Percentiles rank a stretch among this genome's conserved stretches.
Evolutionary conservation across 2,888 invertebrate species (phyloP).

Genomic region (Orthonevra nobilis): DNA sequence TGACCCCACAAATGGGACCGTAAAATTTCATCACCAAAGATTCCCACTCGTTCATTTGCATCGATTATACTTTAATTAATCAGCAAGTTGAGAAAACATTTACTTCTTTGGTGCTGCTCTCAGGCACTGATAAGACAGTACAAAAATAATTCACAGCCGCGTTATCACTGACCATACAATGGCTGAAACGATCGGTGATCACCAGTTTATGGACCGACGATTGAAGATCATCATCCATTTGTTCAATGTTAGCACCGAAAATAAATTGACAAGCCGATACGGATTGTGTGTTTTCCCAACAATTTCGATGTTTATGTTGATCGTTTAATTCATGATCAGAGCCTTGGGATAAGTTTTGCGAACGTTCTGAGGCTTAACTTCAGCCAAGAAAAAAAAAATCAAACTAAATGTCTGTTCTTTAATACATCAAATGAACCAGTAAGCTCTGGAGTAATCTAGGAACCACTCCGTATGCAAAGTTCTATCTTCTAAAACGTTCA

Average conservation of each 20-base stretch:
- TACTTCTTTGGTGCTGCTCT: neutral
- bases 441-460: too few species aligned
- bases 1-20: slow-evolving; percentile 43
- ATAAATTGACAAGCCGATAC: too few species aligned
- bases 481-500: too few species aligned
- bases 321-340: too few species aligned
- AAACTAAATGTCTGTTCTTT: too few species aligned
- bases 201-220: slow-evolving; percentile 15
- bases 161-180: slow-evolving; percentile 7
- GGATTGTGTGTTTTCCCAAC: too few species aligned
- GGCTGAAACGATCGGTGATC: slow-evolving; percentile 1
- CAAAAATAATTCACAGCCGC: neutral
- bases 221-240: neutral
- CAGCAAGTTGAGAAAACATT: slow-evolving; percentile 32
- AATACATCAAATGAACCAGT: too few species aligned
- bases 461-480: too few species aligned
- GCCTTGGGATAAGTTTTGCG: too few species aligned
- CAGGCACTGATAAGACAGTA: slow-evolving; percentile 26
- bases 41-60: slow-evolving; percentile 4
- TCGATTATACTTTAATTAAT: slow-evolving; percentile 12
- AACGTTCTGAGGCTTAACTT: too few species aligned
- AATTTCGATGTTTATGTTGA: too few species aligned
- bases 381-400: too few species aligned
- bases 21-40: slow-evolving; percentile 15
- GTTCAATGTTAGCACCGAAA: neutral